Percentiles rank a stretch among this genome's conserved stretches.
These are phyloP conservation scores for Porites australiensis DNA, from an alignment of 64 coral and sea anemone genomes.

Conservation along the genomic window DNA sequence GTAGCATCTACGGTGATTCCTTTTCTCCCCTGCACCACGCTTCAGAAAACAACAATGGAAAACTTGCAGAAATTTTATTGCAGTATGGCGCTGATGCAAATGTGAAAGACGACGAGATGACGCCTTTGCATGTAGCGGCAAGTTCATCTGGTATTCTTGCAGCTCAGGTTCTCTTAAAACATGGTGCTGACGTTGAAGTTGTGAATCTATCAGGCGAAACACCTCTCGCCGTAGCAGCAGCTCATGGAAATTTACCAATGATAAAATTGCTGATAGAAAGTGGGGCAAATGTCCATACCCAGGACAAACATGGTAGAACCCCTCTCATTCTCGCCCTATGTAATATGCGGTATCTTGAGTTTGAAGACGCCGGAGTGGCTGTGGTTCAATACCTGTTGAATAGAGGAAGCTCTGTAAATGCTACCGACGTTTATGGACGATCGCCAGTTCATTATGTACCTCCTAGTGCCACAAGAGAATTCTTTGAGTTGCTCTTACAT, in stretches of 20 bases:
- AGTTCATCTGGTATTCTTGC: background rate
- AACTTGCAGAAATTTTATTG: background rate
- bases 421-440: background rate
- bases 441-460: constrained; percentile 32
- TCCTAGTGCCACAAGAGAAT: background rate
- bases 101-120: background rate
- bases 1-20: no score
- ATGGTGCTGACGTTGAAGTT: background rate
- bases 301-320: background rate
- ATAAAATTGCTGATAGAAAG: background rate
- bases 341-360: background rate
- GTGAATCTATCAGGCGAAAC: background rate
- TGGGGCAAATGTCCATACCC: background rate
- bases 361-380: background rate
- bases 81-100: background rate
- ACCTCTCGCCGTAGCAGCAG: background rate
- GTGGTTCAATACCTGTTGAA: background rate
- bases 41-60: background rate
- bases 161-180: background rate
- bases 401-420: background rate
- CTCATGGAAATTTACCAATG: background rate
- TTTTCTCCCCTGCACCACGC: constrained; percentile 7
- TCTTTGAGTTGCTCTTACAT: constrained; percentile 12
- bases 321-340: background rate
- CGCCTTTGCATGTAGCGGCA: constrained; percentile 3